phyloP scores from a whole-genome alignment of 2,797 vertebrate genomes.

The Scleropages formosus region DNA sequence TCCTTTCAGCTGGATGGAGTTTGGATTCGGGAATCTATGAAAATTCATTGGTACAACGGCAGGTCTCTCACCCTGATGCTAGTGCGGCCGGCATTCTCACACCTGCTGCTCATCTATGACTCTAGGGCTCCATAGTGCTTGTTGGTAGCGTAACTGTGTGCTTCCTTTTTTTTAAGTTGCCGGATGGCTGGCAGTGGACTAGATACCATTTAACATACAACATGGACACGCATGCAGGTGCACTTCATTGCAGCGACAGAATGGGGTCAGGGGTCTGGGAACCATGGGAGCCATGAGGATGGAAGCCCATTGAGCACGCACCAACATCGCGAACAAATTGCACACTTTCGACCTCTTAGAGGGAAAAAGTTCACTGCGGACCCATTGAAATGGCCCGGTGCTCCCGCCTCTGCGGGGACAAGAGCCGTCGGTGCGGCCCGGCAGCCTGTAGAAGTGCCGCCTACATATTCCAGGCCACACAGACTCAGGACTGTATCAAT shows the following conservation, averaged over 20 bases:
- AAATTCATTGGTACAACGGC: no score
- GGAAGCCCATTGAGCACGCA: neutral
- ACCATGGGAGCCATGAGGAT: conserved; percentile 38
- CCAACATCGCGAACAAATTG: neutral
- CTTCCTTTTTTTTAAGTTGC: neutral
- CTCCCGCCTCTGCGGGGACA: conserved; percentile 14
- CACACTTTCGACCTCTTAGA: neutral
- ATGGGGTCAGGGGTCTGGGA: neutral
- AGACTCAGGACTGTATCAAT: conserved; percentile 64
- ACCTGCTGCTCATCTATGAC: no score
- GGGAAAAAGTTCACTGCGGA: neutral
- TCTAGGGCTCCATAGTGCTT: no score
- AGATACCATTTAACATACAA: no score
- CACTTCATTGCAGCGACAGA: neutral
- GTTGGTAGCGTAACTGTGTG: no score
- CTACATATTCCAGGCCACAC: conserved; percentile 48
- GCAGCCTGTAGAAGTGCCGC: neutral
- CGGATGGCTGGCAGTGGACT: no score
- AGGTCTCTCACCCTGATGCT: no score
- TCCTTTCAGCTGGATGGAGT: no score
- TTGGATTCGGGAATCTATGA: no score
- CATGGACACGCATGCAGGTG: no score
- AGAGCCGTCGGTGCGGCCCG: neutral
- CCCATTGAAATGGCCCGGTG: conserved; percentile 26
- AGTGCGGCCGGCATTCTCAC: no score